Evolutionary conservation across 1,140 invertebrate species (phyloP).

Genomic region (Leptinotarsa undecemlineata): DNA sequence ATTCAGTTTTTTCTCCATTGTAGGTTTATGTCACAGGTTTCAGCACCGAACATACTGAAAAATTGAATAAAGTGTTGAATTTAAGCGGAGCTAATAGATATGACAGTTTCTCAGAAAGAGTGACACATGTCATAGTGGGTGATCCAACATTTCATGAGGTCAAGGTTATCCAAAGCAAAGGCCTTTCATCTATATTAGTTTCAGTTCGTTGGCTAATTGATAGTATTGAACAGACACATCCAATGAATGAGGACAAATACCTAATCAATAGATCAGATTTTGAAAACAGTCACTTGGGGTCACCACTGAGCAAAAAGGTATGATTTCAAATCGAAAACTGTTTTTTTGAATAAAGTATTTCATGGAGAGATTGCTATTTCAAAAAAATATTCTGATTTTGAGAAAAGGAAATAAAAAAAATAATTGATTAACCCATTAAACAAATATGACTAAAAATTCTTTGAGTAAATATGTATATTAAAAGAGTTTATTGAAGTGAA

Average conservation of each 20-base stretch:
- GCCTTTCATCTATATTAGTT: slow-evolving; percentile 62
- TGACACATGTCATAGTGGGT: slow-evolving; percentile 81
- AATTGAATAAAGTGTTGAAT: slow-evolving; percentile 77
- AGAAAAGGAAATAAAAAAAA: no score
- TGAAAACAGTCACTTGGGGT: slow-evolving; percentile 55
- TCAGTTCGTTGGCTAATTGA: slow-evolving; percentile 73
- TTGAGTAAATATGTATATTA: no score
- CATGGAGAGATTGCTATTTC: no score
- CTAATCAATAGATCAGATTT: slow-evolving; percentile 45
- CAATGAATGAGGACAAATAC: slow-evolving; percentile 64
- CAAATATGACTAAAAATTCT: no score
- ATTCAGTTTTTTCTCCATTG: slow-evolving; percentile 20
- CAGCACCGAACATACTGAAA: slow-evolving; percentile 66
- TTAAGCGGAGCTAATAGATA: slow-evolving; percentile 79
- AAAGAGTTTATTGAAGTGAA: no score
- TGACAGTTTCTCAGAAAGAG: slow-evolving; percentile 71
- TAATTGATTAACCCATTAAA: no score
- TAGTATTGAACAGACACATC: slow-evolving; percentile 66
- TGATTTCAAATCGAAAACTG: background rate
- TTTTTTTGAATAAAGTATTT: no score
- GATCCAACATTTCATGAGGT: slow-evolving; percentile 60
- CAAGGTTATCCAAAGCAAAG: slow-evolving; percentile 54
- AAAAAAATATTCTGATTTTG: no score
- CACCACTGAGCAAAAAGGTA: slow-evolving; percentile 68
- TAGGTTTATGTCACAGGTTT: slow-evolving; percentile 73